Base-by-base conservation (phyloP, 2,113 vertebrate species). In the Prunella fulvescens region DNA sequence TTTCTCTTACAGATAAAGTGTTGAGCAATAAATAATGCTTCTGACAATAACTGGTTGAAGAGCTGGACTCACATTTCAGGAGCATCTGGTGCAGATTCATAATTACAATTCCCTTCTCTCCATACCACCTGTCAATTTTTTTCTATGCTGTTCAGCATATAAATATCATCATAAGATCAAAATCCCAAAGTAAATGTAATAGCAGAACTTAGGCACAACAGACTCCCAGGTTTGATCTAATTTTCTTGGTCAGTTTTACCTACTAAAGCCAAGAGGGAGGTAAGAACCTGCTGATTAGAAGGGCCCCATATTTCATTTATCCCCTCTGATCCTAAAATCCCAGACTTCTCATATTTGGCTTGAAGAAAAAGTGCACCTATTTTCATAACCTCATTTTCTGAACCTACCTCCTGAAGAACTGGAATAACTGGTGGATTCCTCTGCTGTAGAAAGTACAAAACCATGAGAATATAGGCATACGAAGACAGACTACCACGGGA, bases 381-480 rank as follows among this genome's bases (percentile, higher is more conserved):
- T 90, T 78, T 60, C 74, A 93, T 5, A 53, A 73, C 1, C 28
- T 42, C 61, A 44, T 93, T 35, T 91, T 85, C 80, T 92, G 54
- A 96, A 96, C 97, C 7, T 98, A 99, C 99, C 98, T 99, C 99
- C 97, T 99, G 99, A 62, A 99, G 98, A 93, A 99, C 99, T 33
- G 99, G 99, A 58, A 99, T 99, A 93, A 99, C 99, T 3, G 99
- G 99, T 50, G 99, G 99, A 81, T 99, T 98, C 94, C 99, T 98
- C 97, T 99, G 99, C 97, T 99, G 99, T 57, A 99, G 98, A 91
- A 99, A 99, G 97, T 99, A 99, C 82, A 99, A 98, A 96, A 99
- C 99, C 99, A 99, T 99, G 88, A 99, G 99, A 94, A 99, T 99
- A 97, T 99, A 99, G 31, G 99, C 99, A 58, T 99, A 99, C 3